These are phyloP conservation scores for Hipparchia sbordonii DNA, from an alignment of 2,888 invertebrate genomes.

Conservation along the genomic window DNA sequence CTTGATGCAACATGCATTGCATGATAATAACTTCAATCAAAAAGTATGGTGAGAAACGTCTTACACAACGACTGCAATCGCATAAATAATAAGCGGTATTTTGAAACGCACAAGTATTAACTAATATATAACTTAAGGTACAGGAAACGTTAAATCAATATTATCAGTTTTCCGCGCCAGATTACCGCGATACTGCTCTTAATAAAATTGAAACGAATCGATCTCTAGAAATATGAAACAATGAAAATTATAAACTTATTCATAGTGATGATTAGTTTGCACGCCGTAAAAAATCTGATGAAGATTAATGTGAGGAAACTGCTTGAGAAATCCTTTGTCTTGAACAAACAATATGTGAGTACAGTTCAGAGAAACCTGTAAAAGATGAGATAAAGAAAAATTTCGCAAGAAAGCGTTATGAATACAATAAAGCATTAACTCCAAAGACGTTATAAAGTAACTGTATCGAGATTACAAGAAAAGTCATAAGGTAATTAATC, in stretches of 20 bases:
- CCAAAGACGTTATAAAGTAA: constrained; percentile 5
- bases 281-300: constrained; percentile 18
- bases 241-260: background rate
- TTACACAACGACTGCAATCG: constrained; percentile 56
- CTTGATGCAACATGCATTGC: constrained; percentile 27
- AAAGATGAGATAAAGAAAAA: constrained; percentile 14
- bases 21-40: constrained; percentile 30
- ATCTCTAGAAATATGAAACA: background rate
- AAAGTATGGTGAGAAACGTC: constrained; percentile 39
- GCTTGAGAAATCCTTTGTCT: constrained; percentile 53
- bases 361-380: constrained; percentile 30
- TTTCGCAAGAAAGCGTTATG: constrained; percentile 23
- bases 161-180: background rate
- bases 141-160: constrained; percentile 5
- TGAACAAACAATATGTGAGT: constrained; percentile 42
- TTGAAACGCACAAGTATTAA: constrained; percentile 11
- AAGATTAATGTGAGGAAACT: constrained; percentile 46
- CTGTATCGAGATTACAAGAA: background rate
- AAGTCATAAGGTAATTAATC: background rate
- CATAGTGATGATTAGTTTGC: background rate
- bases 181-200: background rate
- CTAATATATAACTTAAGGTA: constrained; percentile 4
- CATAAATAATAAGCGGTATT: constrained; percentile 10
- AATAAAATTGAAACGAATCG: background rate
- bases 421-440: constrained; percentile 20